A percentile compares a stretch with the other conserved stretches of the same genome.
Conservation (phyloP, 2,888 invertebrate genomes). For the Cistogaster globosa region DNA sequence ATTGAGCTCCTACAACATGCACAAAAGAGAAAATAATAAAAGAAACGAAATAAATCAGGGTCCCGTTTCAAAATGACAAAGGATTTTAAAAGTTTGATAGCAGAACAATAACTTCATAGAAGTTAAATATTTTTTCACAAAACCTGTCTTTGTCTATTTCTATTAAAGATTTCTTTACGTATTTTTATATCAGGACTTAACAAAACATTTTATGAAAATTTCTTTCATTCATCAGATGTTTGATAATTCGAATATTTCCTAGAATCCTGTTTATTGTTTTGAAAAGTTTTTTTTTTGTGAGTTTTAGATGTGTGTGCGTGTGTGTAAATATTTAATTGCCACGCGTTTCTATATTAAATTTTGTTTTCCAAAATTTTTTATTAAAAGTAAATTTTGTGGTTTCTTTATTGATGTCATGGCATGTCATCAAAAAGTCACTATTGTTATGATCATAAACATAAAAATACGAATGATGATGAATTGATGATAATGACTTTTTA, state of each 20-base stretch:
- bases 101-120: conserved; percentile 40
- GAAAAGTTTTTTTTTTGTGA: conserved; percentile 1
- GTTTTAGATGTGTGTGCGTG: neutral
- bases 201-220: conserved; percentile 59
- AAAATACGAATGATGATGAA: conserved; percentile 26
- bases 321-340: conserved; percentile 56
- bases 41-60: neutral
- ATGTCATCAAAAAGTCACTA: conserved; percentile 69
- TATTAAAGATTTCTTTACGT: conserved; percentile 8
- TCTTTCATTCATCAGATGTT: conserved; percentile 56
- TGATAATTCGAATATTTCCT: conserved; percentile 37
- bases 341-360: conserved; percentile 62
- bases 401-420: conserved; percentile 53
- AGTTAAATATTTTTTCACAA: conserved; percentile 25
- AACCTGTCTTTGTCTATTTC: conserved; percentile 21
- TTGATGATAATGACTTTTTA: conserved; percentile 26
- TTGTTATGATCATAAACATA: conserved; percentile 10
- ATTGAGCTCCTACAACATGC: conserved; percentile 51
- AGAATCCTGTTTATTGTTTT: conserved; percentile 57
- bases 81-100: conserved; percentile 63
- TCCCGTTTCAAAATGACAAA: conserved; percentile 57
- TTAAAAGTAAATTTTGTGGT: conserved; percentile 65
- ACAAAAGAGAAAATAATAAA: neutral
- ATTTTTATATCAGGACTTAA: conserved; percentile 52
- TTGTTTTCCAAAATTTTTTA: conserved; percentile 41